phyloP scores from a whole-genome alignment of 2,888 invertebrate genomes.

The Patella pellucida region DNA sequence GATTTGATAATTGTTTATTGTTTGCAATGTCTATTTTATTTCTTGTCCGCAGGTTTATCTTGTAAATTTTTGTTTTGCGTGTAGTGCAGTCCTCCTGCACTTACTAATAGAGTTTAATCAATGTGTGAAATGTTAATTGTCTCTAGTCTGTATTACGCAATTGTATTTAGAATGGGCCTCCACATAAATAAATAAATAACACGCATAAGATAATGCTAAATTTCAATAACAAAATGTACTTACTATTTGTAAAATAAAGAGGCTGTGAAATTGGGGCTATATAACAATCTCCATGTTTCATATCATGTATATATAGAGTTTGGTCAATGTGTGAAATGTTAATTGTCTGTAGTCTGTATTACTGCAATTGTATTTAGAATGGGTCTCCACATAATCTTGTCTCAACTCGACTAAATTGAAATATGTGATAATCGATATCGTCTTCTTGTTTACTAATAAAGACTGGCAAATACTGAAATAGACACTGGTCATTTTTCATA shows the following conservation, averaged over 20 bases:
- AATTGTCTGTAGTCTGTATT: neutral
- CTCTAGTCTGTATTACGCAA: neutral
- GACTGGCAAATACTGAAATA: constrained; percentile 4
- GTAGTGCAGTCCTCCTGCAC: too few relatives aligned
- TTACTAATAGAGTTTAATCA: neutral
- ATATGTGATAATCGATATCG: constrained; percentile 6
- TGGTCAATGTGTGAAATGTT: constrained; percentile 7
- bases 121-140: constrained; percentile 12
- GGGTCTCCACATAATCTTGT: neutral
- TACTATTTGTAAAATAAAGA: too few relatives aligned
- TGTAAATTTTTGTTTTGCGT: too few relatives aligned
- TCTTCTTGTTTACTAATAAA: neutral
- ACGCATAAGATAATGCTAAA: too few relatives aligned
- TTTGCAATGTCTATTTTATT: too few relatives aligned
- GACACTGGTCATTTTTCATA: constrained; percentile 6
- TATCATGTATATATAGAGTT: too few relatives aligned
- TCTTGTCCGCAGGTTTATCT: too few relatives aligned
- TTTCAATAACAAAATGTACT: too few relatives aligned
- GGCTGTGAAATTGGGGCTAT: too few relatives aligned
- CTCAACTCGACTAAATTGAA: constrained; percentile 2
- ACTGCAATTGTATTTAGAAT: neutral
- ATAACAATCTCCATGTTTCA: too few relatives aligned
- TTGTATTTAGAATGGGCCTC: neutral
- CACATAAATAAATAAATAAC: neutral
- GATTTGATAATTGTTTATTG: too few relatives aligned